Evolutionary conservation across 2,797 vertebrate species (phyloP).

Genomic region (Euthynnus affinis): DNA sequence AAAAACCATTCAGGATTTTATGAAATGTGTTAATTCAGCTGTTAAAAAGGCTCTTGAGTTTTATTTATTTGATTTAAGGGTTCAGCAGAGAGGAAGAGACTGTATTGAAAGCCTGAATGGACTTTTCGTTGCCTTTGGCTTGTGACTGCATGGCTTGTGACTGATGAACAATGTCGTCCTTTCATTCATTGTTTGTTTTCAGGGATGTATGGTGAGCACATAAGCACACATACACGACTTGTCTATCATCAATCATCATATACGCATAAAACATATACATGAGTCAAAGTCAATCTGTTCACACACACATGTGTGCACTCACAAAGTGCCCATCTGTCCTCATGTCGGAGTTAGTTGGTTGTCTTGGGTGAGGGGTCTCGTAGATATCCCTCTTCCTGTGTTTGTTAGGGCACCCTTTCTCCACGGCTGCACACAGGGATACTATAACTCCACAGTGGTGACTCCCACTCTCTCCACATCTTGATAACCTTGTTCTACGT

Average conservation of each 20-base stretch:
- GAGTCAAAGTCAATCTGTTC: slow-evolving; percentile 66
- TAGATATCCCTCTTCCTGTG: slow-evolving; percentile 79
- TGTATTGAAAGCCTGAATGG: slow-evolving; percentile 1
- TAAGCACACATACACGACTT: slow-evolving; percentile 37
- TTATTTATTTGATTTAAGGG: slow-evolving; percentile 26
- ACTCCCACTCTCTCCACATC: slow-evolving; percentile 64
- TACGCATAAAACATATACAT: slow-evolving; percentile 42
- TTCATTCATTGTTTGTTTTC: slow-evolving; percentile 70
- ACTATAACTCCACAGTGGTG: slow-evolving; percentile 47
- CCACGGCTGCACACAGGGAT: slow-evolving; percentile 47
- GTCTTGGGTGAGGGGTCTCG: slow-evolving; percentile 67
- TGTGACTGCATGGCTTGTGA: slow-evolving; percentile 22
- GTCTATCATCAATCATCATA: slow-evolving; percentile 55
- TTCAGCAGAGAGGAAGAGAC: slow-evolving; percentile 22
- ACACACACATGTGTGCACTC: slow-evolving; percentile 31
- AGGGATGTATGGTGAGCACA: slow-evolving; percentile 54
- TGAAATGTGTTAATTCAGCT: slow-evolving; percentile 8
- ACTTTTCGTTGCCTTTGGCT: slow-evolving; percentile 32
- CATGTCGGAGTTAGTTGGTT: slow-evolving; percentile 55
- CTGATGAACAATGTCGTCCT: slow-evolving; percentile 59
- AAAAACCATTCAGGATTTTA: neutral
- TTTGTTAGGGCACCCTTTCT: slow-evolving; percentile 73
- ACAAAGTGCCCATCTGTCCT: slow-evolving; percentile 61
- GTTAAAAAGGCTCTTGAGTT: slow-evolving; percentile 4
- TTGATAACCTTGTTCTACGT: slow-evolving; percentile 75